Evolutionary conservation across 2,797 vertebrate genomes (phyloP), one percentile per base, ranked within the genome.

Genomic region (Ptychobarbus kaznakovi): DNA sequence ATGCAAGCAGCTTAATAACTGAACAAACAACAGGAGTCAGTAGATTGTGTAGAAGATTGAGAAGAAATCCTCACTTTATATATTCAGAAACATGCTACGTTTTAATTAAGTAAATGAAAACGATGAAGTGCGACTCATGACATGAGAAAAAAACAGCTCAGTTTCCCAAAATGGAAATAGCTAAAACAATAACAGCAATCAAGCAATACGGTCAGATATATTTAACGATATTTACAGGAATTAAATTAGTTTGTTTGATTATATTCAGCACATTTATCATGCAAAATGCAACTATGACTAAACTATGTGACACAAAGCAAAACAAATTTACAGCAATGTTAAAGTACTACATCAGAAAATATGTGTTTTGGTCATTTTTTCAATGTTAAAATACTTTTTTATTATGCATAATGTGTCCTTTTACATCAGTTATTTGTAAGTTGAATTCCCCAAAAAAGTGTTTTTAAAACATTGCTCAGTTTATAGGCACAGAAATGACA

Each of bases 1-100:
- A 18, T 40, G 20, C 22, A 83, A 83, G 73, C 73, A 15, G 42
- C 44, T 83, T 76, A 68, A 75, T 75, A 70, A 38, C 42, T 25
- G 46, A 13, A 61, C 69, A 42, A 38, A 46, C n/a, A 61, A 46
- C 53, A 18, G 44, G 13, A 38, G 28, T 74, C 69, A 51, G 40
- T 6, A 83, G 28, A 82, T 32, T 10, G 12, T 72, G 49, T n/a
- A 7, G 15, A 69, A 53, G n/a, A 72, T 25, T 56, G 16, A 32
- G 74, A n/a, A 38, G 6, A n/a, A 56, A 56, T 38, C 73, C 49
- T 75, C 25, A 11, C 16, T 53, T 38, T 3, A 20, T 53, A 28
- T 75, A 75, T 38, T 56, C 20, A 76, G 49, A 76, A 15, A 32
- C 61, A 65, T 65, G 25, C 13, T 32, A 32, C 12, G 12, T 63